Evolutionary conservation across 2,888 invertebrate species (phyloP), one percentile per base, ranked within the genome.

Genomic region (Gari tellinella): DNA sequence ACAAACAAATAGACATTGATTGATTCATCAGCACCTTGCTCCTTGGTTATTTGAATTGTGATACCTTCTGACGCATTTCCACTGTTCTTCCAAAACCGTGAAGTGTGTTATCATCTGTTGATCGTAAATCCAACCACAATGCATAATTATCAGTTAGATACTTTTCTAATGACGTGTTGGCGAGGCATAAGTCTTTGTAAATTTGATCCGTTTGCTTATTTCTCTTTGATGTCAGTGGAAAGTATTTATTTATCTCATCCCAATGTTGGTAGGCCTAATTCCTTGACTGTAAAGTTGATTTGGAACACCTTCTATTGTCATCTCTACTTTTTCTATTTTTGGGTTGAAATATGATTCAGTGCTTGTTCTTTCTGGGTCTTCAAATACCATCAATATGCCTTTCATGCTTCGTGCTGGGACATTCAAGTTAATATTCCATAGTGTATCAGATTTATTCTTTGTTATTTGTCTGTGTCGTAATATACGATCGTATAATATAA

Each of bases 211-310:
- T 60, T 60, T 62, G 57, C 49, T 56, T 68, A 19, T 63, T 40
- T 25, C 63, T 23, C 26, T 66, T 67, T 26, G 56, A 46, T 8
- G 37, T 43, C 10, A 40, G 38, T 25, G 60, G 52, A 55, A 79
- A 73, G 57, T 38, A 69, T 55, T 65, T 75, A 17, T 43, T 67
- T 31, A 60, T 61, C 52, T 80, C 73, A 56, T 80, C 80, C 80
- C 74, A 82, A 43, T 72, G 66, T 26, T 80, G 80, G 63, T 82
- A 62, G 15, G 80, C 51, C 52, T 38, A 58, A 82, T 63, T 25
- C 80, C 70, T 64, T 82, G 75, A 51, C 37, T 56, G 75, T 72
- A 81, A n/a, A 80, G 64, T 52, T 78, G 77, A 57, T 80, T 75
- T n/a, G 75, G 77, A 12, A 69, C 68, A 8, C 77, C 67, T 45